phyloP scores from a whole-genome alignment of 2,888 invertebrate genomes.

The Dicycla oo region DNA sequence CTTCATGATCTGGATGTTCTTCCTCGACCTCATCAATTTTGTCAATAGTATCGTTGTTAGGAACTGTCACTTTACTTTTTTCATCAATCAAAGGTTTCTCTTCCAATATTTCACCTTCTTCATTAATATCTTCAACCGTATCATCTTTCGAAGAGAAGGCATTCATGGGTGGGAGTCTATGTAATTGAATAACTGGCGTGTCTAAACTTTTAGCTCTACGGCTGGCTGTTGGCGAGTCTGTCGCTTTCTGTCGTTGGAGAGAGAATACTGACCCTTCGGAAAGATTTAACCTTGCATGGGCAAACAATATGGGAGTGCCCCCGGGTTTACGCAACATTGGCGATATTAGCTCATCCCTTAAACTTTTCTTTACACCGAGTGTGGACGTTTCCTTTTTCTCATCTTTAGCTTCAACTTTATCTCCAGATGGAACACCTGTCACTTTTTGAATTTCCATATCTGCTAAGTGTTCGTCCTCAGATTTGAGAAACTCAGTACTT shows the following conservation, averaged over 20 bases:
- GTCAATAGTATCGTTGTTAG: conserved; percentile 82
- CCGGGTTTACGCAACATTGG: conserved; percentile 93
- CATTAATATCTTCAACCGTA: conserved; percentile 94
- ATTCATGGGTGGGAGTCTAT: conserved; percentile 94
- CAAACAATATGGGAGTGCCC: conserved; percentile 94
- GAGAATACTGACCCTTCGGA: conserved; percentile 96
- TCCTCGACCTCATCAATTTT: conserved; percentile 90
- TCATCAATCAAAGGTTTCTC: conserved; percentile 90
- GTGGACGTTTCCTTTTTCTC: conserved; percentile 77
- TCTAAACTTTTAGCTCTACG: conserved; percentile 96
- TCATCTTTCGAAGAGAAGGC: conserved; percentile 97
- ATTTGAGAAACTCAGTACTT: conserved; percentile 91
- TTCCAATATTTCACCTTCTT: conserved; percentile 91
- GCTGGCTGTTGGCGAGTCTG: conserved; percentile 93
- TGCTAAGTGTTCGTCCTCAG: conserved; percentile 90
- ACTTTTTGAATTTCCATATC: conserved; percentile 91
- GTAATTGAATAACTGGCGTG: conserved; percentile 95
- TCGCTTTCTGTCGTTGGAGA: conserved; percentile 94
- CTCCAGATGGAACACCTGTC: conserved; percentile 85
- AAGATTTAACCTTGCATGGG: conserved; percentile 94
- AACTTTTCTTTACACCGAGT: conserved; percentile 87
- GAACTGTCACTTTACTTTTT: conserved; percentile 71
- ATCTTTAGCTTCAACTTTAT: conserved; percentile 76
- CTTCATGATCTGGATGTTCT: conserved; percentile 82
- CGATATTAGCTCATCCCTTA: conserved; percentile 93